Evolutionary conservation across 2,888 invertebrate genomes (phyloP), one percentile per base, ranked within the genome.

Genomic region (Callinectes sapidus): DNA sequence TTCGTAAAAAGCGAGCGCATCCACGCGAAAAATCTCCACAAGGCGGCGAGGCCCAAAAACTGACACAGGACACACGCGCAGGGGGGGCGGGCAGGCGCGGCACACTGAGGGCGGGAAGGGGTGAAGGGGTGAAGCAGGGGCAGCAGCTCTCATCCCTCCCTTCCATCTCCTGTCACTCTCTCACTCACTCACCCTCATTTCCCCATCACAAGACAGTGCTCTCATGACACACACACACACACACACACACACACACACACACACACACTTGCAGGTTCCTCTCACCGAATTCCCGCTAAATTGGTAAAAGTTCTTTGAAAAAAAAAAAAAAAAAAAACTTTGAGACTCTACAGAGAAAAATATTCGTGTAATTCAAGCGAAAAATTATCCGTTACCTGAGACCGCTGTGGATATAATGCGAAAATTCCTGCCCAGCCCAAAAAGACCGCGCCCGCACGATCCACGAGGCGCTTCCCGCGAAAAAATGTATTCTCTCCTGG

Each of bases 71-170:
- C 71, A 71, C 71, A 71, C 71, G 71, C 23, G 32, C 32, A 35
- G 81, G 81, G 81, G 81, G 81, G 81, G 71, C 71, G 71, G 71
- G n/a, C n/a, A 71, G 71, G 71, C 71, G 28, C n/a, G 71, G 71
- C 71, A 71, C n/a, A 28, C 28, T 28, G 28, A 3, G 81, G 35
- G 81, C 5, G 81, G 35, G 2, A 81, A 16, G 32, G 16, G 61
- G 23, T 48, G 10, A 48, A 48, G 48, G 48, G 48, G 48, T 48
- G 48, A 48, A 48, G 48, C 48, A 48, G 48, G 48, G 48, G 48
- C 48, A 48, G 48, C 48, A 10, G 3, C 48, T 48, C 61, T 61
- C 61, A 16, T 18, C 61, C 61, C 61, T 61, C 61, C 18, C 14
- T 61, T 10, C 48, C 48, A 48, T 48, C 48, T 39, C 39, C 39